Conservation (phyloP, 2,888 invertebrate genomes). For the Adela reaumurella region DNA sequence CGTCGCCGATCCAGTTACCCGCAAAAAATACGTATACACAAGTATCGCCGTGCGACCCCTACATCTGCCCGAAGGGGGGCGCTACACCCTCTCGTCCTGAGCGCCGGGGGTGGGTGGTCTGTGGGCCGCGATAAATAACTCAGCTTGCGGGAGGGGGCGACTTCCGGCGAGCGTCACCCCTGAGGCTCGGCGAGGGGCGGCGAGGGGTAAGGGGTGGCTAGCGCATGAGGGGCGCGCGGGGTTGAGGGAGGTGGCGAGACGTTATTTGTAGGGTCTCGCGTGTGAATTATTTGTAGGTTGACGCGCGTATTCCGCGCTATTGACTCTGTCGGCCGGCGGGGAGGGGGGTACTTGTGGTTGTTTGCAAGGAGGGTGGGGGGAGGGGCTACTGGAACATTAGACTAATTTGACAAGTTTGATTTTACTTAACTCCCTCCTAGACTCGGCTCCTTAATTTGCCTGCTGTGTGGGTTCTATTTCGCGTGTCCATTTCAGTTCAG, state of each 20-base stretch:
- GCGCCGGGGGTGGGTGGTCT: slow-evolving; percentile 21
- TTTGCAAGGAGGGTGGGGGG: too few relatives aligned
- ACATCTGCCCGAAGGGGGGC: slow-evolving; percentile 8
- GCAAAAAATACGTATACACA: slow-evolving; percentile 16
- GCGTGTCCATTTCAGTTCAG: too few relatives aligned
- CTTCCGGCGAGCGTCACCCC: background rate
- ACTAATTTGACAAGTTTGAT: slow-evolving; percentile 29
- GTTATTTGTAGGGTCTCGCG: slow-evolving; percentile 54
- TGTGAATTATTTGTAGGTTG: slow-evolving; percentile 57
- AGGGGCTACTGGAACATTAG: too few relatives aligned
- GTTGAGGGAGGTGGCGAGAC: slow-evolving; percentile 19
- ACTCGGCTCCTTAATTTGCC: slow-evolving; percentile 25
- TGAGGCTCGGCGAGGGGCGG: slow-evolving; percentile 10
- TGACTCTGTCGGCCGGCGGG: slow-evolving; percentile 13
- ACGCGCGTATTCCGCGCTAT: slow-evolving; percentile 44
- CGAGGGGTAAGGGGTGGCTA: slow-evolving; percentile 15
- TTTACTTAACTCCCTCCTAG: slow-evolving; percentile 38
- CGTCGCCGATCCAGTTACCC: slow-evolving; percentile 43
- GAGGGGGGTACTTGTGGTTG: slow-evolving; percentile 24
- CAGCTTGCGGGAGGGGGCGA: slow-evolving; percentile 30
- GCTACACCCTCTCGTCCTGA: slow-evolving; percentile 19
- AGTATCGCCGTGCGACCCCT: background rate
- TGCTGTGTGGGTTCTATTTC: too few relatives aligned
- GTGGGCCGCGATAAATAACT: slow-evolving; percentile 39
- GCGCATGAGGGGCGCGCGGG: slow-evolving; percentile 16